phyloP scores from a whole-genome alignment of 2,797 vertebrate genomes.

The Orestias chungarensis region DNA sequence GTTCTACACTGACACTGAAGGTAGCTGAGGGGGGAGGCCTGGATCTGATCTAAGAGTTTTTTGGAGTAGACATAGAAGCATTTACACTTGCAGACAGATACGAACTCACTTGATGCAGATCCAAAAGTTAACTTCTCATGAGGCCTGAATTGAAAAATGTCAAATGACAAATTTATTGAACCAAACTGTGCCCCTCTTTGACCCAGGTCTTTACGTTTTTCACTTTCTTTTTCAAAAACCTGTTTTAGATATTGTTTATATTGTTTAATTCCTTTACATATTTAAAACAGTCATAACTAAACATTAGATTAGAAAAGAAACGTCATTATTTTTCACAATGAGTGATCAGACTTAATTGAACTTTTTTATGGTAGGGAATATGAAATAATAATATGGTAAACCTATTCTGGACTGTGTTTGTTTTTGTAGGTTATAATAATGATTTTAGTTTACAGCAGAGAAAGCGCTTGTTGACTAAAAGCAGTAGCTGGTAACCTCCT shows the following conservation, averaged over 20 bases:
- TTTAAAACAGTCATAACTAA: not conserved
- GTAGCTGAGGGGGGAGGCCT: conserved; percentile 42
- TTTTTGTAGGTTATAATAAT: not conserved
- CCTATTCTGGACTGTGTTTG: not conserved
- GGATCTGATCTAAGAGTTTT: conserved; percentile 33
- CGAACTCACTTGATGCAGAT: conserved; percentile 27
- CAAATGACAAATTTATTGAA: conserved; percentile 22
- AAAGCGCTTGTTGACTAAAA: not conserved
- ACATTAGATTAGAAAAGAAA: not conserved
- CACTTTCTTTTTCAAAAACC: too few species aligned
- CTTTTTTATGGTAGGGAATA: not conserved
- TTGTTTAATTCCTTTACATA: too few species aligned
- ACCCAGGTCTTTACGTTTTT: too few species aligned
- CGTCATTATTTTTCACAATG: not conserved
- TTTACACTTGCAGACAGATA: conserved; percentile 14
- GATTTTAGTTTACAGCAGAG: not conserved
- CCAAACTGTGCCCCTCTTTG: too few species aligned
- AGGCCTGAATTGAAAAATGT: conserved; percentile 3
- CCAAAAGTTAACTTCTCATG: conserved; percentile 23
- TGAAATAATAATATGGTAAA: not conserved
- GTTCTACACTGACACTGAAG: conserved; percentile 59
- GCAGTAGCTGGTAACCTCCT: too few species aligned
- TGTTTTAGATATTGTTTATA: too few species aligned
- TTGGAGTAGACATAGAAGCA: conserved; percentile 32
- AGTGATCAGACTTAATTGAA: conserved; percentile 8